Percentiles rank a stretch among this genome's conserved stretches.
phyloP scores from a whole-genome alignment of 2,888 invertebrate species.

The Drosophila paracracens region DNA sequence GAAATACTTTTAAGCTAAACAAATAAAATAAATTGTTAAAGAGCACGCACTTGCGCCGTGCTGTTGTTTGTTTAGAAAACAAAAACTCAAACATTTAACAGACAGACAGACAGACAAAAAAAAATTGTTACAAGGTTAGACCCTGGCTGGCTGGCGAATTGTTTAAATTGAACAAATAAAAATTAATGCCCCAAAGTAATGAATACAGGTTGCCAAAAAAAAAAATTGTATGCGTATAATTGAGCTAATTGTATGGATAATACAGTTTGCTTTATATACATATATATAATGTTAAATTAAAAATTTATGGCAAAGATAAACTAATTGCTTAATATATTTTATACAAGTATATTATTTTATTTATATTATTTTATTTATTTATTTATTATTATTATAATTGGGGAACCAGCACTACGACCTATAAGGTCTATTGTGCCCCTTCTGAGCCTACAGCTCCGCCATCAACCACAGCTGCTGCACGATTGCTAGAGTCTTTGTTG shows the following conservation, averaged over 20 bases:
- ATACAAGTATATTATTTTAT: neutral
- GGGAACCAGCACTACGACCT: no score
- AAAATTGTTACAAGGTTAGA: conserved; percentile 62
- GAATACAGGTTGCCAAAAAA: conserved; percentile 8
- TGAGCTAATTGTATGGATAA: conserved; percentile 41
- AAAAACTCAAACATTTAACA: conserved; percentile 14
- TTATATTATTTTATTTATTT: neutral
- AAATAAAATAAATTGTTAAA: conserved; percentile 60
- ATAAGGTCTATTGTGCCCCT: no score
- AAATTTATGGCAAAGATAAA: neutral
- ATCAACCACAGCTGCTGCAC: no score
- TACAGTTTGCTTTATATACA: conserved; percentile 2
- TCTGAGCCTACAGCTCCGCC: no score
- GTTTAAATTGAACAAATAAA: conserved; percentile 64
- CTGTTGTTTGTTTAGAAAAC: conserved; percentile 61
- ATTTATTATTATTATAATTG: neutral
- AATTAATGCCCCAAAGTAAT: conserved; percentile 44
- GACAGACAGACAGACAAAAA: neutral
- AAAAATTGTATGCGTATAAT: conserved; percentile 40
- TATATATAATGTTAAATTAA: neutral
- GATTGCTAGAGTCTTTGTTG: no score
- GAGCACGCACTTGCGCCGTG: conserved; percentile 54
- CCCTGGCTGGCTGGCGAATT: conserved; percentile 44
- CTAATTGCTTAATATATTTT: neutral
- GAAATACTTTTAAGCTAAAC: conserved; percentile 52